Base-by-base conservation (phyloP, 2,797 vertebrate genomes). In the Oryzias dopingdopingensis region DNA sequence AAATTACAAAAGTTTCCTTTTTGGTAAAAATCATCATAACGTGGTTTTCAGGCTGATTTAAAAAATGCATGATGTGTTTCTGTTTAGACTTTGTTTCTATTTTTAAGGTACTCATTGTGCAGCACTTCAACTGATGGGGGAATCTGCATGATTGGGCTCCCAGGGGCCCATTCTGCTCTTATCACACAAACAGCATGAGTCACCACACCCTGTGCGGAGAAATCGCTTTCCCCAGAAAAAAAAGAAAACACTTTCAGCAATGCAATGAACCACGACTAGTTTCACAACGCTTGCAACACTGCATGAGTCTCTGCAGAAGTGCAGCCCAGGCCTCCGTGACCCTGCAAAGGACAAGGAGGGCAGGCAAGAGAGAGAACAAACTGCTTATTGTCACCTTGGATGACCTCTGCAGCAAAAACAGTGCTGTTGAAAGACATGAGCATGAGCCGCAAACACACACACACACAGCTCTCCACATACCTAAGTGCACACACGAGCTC, bases 161-260 rank as follows among this genome's bases (percentile, higher is more conserved):
- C 51, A 32, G 72, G 79, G 86, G 83, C 61, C 79, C 66, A 5
- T 72, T 71, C 65, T 46, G 59, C 75, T 83, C 85, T 90, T 90
- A 88, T 88, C 83, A 51, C 73, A 62, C 37, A 23, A 42, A 47
- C 77, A 67, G 79, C 62, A 72, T 68, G 74, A 74, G 66, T 64
- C 66, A 62, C 84, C 88, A 86, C 89, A 75, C 89, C 88, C 87
- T 74, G 56, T 37, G 52, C 45, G 49, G 77, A 67, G 75, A 78
- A 80, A 82, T 79, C 47, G 32, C 71, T 74, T 74, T 81, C 62
- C 77, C 73, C 62, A 83, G 76, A 84, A 80, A 81, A 32, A 32
- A 37, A 37, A 37, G 12, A 10, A 37, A 37, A 81, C 71, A 81
- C 79, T 60, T 84, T 82, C 71, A 82, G 80, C 80, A 79, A 51